A percentile compares a stretch with the other conserved stretches of the same genome.
These are phyloP conservation scores for Spheniscus mendiculus DNA, from an alignment of 2,113 vertebrate species.

Conservation along the genomic window DNA sequence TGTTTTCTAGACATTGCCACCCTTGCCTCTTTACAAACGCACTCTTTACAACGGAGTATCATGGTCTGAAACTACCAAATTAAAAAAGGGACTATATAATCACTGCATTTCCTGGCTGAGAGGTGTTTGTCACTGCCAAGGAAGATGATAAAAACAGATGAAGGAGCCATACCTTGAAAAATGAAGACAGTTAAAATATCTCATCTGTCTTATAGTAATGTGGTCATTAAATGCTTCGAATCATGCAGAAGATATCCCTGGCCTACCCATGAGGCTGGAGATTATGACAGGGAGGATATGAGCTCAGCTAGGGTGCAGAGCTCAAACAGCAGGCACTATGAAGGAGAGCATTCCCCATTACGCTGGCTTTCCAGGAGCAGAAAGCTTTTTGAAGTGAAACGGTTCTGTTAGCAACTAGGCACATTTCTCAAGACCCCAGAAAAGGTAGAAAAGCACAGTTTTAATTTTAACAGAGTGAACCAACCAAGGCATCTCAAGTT, in stretches of 20 bases:
- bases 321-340: background rate
- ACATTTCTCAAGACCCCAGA: background rate
- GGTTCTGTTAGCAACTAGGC: background rate
- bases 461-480: background rate
- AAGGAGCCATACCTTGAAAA: background rate
- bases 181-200: background rate
- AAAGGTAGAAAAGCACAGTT: background rate
- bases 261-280: background rate
- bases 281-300: background rate
- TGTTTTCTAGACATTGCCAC: background rate
- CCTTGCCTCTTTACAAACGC: background rate
- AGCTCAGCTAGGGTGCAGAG: background rate
- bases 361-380: rapidly evolving
- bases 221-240: background rate
- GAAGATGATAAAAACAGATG: background rate
- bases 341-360: background rate
- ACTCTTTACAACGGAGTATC: background rate
- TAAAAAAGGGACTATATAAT: background rate
- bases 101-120: background rate
- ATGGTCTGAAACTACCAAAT: background rate
- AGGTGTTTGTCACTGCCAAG: background rate
- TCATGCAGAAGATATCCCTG: background rate
- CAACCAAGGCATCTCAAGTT: background rate
- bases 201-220: background rate
- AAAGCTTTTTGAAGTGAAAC: background rate